phyloP scores from a whole-genome alignment of 2,888 invertebrate genomes.

The Venusia cambrica region DNA sequence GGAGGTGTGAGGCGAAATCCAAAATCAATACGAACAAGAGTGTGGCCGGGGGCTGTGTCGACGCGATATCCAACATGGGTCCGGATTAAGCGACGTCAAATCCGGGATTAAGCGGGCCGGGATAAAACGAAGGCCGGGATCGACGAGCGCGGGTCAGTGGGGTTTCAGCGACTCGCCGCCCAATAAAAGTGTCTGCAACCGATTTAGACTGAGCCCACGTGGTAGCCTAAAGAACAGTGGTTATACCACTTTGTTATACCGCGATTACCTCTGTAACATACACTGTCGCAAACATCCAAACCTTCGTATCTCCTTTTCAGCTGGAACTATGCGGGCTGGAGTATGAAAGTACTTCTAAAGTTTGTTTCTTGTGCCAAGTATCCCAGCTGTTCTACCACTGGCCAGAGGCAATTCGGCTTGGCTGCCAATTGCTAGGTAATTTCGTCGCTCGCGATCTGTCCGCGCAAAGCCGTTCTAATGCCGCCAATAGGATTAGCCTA shows the following conservation, averaged over 20 bases:
- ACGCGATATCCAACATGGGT: constrained; percentile 85
- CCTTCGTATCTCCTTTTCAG: too few species aligned
- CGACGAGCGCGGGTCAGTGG: constrained; percentile 73
- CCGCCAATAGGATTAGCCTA: constrained; percentile 77
- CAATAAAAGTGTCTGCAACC: constrained; percentile 83
- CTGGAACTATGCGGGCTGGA: too few species aligned
- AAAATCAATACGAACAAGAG: constrained; percentile 70
- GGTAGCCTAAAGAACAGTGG: constrained; percentile 25
- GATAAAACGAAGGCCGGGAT: constrained; percentile 71
- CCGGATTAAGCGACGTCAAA: constrained; percentile 83
- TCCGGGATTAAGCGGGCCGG: constrained; percentile 77
- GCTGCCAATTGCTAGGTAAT: constrained; percentile 80
- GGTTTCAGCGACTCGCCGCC: constrained; percentile 62
- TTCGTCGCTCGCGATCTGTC: constrained; percentile 77
- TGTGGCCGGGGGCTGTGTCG: constrained; percentile 72
- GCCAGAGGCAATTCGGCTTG: constrained; percentile 72
- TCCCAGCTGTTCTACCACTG: constrained; percentile 24
- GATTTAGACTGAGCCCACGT: constrained; percentile 77
- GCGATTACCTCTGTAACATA: too few species aligned
- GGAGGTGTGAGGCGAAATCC: constrained; percentile 57
- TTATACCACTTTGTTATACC: constrained; percentile 11
- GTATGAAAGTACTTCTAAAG: too few species aligned
- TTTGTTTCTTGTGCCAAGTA: background rate
- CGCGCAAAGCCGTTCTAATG: constrained; percentile 76
- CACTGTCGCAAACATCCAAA: too few species aligned